Evolutionary conservation across 2,888 invertebrate genomes (phyloP), one percentile per base, ranked within the genome.

Genomic region (Zootermopsis nevadensis): DNA sequence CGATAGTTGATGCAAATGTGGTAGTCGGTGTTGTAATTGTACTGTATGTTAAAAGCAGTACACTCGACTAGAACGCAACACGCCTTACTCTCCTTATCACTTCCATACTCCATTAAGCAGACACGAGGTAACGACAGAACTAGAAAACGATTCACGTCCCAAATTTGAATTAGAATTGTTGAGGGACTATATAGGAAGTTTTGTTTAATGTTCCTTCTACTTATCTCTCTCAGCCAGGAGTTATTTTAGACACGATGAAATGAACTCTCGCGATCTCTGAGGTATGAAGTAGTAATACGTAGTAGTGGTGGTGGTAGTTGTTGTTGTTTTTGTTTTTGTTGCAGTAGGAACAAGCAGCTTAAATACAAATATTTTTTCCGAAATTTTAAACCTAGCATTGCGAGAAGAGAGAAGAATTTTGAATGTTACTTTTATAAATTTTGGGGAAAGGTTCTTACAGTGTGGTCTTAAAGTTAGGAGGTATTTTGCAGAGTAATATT

Each of bases 121-220:
- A 33, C 15, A 30, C 69, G 33, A 69, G 33, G 69, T 33, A 69
- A 69, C 15, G 6, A 8, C 12, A 60, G 12, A 60, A 27, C 7
- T 60, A 27, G 1, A 22, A 60, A 22, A 27, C 60, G 60, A 60
- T 60, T 60, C 69, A 2, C 10, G 69, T 69, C 19, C 33, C 19
- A 33, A 69, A 69, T 69, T 33, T 69, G 69, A 69, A 69, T 69
- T 69, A 33, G 27, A 69, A 33, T 69, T 33, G 19, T 30, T 31
- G 19, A 69, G 19, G 69, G 8, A 69, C 27, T 66, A 8, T 1
- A 15, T 66, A 2, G 27, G 48, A 48, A 48, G 48, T 48, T 48
- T 1, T 15, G 19, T 15, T 48, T 48, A 15, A 15, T 48, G 15
- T 27, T 15, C 8, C 27, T 12, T 30, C 30, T 19, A 1, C 27